Evolutionary conservation across 53 echinoderm and acorn worm species (phyloP).

Genomic region (Crossaster papposus): DNA sequence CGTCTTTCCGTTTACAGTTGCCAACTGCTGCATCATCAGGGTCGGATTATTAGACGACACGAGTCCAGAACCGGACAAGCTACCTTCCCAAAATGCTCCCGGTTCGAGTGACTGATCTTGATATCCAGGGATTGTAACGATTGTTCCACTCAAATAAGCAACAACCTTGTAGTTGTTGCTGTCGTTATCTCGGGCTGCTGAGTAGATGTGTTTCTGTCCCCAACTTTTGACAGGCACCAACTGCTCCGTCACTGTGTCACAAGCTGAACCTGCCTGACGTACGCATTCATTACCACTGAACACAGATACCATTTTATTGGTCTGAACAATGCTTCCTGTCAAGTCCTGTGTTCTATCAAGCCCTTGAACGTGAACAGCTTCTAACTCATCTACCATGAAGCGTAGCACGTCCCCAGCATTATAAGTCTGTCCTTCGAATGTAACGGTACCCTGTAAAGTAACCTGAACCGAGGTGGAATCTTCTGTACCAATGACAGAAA

Average conservation of each 20-base stretch:
- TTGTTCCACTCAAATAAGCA: conserved; percentile 59
- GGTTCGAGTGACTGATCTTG: conserved; percentile 18
- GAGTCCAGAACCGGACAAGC: conserved; percentile 60
- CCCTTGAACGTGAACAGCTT: conserved; percentile 65
- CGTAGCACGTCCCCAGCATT: conserved; percentile 58
- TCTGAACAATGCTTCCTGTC: conserved; percentile 64
- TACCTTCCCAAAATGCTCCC: conserved; percentile 62
- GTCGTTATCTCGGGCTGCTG: conserved; percentile 44
- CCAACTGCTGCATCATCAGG: conserved; percentile 62
- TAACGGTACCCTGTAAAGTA: conserved; percentile 48
- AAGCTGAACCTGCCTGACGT: conserved; percentile 41
- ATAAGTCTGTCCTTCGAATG: conserved; percentile 62
- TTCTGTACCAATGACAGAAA: conserved; percentile 56
- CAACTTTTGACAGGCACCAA: conserved; percentile 69
- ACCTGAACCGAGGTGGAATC: conserved; percentile 63
- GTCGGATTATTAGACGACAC: conserved; percentile 64
- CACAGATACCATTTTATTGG: conserved; percentile 62
- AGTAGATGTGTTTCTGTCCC: conserved; percentile 69
- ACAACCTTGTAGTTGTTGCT: conserved; percentile 48
- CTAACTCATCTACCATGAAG: conserved; percentile 47
- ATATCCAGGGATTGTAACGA: conserved; percentile 53
- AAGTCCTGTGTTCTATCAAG: conserved; percentile 1
- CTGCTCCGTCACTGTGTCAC: conserved; percentile 65
- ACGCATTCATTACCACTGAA: conserved; percentile 62
- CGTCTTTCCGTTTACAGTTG: conserved; percentile 10